Base-by-base conservation (phyloP, 2,113 vertebrate genomes). In the Heliornis fulica region DNA sequence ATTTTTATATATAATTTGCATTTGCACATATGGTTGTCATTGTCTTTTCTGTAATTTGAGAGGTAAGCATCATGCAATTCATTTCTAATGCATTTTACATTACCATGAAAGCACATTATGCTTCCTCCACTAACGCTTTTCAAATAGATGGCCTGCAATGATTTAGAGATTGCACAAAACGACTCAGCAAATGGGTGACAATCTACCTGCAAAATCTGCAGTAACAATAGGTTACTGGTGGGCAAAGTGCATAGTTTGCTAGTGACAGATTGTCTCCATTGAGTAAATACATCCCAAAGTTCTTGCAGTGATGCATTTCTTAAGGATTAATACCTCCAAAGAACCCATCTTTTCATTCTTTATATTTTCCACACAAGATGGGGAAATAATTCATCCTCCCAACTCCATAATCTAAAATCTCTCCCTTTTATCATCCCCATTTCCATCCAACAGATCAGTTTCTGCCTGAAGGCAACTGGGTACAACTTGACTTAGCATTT, bases 31-130 rank as follows among this genome's bases (percentile, higher is more conserved):
- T 87, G 95, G 94, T 84, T 95, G 53, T 97, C 96, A 96, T 98
- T 97, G 97, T 97, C 96, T 97, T 97, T 96, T 93, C 92, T 87
- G 61, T 94, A 95, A 97, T 94, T 96, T 96, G 97, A 96, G 96
- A 96, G 84, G 91, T 96, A 97, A 96, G 77, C 91, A 95, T 96
- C 87, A 83, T 70, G 87, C 89, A 94, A 97, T 97, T 97, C 94
- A 89, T 94, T 97, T 97, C 94, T 97, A 97, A 97, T 97, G 96
- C 95, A 95, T 94, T 96, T 96, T 96, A 89, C 93, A 96, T 97
- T 97, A 97, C 91, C 95, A 91, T 96, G 94, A 97, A 96, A 97
- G 96, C 96, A 93, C 78, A 96, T 97, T 92, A 94, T 94, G 89
- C 56, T 91, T 89, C 59, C n/a, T 95, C 71, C 80, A 57, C 89